Evolutionary conservation across 2,888 invertebrate genomes (phyloP).

Genomic region (Hypolimnas misippus): DNA sequence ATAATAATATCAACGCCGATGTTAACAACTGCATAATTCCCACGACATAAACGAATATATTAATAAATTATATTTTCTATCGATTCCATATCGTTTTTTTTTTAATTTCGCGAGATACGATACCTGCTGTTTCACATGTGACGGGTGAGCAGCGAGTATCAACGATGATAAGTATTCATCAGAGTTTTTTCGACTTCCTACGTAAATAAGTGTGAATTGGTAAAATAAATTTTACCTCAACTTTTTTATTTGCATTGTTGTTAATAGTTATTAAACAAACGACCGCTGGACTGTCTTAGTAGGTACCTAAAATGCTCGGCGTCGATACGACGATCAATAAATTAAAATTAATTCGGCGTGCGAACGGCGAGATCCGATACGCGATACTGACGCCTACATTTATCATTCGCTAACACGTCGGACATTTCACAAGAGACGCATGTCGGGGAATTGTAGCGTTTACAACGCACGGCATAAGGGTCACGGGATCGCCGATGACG

Average conservation of each 20-base stretch:
- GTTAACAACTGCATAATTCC: conserved; percentile 48
- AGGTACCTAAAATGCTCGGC: conserved; percentile 80
- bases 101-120: conserved; percentile 2
- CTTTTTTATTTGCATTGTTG: conserved; percentile 3
- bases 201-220: not conserved
- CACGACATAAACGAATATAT: conserved; percentile 50
- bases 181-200: not conserved
- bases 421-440: conserved; percentile 76
- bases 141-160: not conserved
- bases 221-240: not conserved
- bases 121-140: not conserved
- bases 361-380: conserved; percentile 83
- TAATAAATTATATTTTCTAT: conserved; percentile 48
- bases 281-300: conserved; percentile 49
- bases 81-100: conserved; percentile 29
- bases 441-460: conserved; percentile 66
- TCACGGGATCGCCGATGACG: conserved; percentile 59
- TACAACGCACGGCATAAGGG: conserved; percentile 64
- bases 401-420: conserved; percentile 84
- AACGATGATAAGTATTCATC: not conserved
- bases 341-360: conserved; percentile 85
- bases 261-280: conserved; percentile 14
- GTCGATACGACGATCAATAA: conserved; percentile 83
- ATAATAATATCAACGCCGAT: conserved; percentile 35
- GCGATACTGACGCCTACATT: conserved; percentile 83